Evolutionary conservation across 2,797 vertebrate species (phyloP), one percentile per base, ranked within the genome.

Genomic region (Euphonia xanthogaster): DNA sequence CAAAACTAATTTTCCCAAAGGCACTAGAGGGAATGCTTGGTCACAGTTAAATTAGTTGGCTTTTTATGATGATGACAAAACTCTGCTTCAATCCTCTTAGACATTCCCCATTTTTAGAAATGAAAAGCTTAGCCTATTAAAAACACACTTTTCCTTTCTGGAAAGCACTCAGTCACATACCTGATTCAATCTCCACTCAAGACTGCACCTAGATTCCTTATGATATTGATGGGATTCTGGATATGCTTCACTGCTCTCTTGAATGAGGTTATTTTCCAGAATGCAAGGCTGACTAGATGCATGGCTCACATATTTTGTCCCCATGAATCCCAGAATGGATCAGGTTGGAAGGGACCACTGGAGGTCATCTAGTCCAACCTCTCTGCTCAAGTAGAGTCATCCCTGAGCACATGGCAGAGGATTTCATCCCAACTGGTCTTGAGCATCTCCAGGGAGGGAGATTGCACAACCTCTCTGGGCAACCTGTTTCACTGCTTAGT

Each of bases 1-100:
- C 68, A 53, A 70, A 95, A 83, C 27, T 22, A 72, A 60, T 30
- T 14, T 71, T 35, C 60, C 37, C 74, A 85, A 87, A 94, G 63
- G 50, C 28, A 63, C 14, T 22, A 63, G 35, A 58, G 39, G 50
- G 79, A 94, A 82, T 71, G 81, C 25, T 84, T 76, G 68, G 55
- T 63, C 71, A 74, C 14, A 44, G 39, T 51, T 55, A 45, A 81
- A 71, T 67, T 77, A 67, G 16, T 48, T 45, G 27, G 10, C 28
- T 67, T 77, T 91, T 94, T 63, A 58, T 30, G 54, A 40, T 14
- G 28, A 40, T 48, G n/a, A 70, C 12, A 70, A 53, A 89, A 86
- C 19, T 35, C 60, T 48, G 18, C 16, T 88, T 87, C 47, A 89
- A 63, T 67, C 27, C 48, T 80, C 14, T 73, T 30, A 63, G 48